Evolutionary conservation across 1,140 invertebrate genomes (phyloP).

Genomic region (Diorhabda sublineata): DNA sequence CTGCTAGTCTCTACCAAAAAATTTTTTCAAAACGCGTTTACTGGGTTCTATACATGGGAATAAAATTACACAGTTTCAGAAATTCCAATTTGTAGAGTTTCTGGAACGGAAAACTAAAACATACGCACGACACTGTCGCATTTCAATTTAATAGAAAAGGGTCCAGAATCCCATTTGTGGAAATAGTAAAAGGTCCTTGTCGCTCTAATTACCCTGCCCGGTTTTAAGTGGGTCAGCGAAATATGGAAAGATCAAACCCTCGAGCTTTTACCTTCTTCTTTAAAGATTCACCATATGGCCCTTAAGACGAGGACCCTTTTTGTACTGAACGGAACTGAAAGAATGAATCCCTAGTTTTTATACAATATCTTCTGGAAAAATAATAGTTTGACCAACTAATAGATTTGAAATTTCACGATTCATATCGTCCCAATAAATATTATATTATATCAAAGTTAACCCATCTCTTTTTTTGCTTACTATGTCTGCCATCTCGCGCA

Average conservation of each 20-base stretch:
- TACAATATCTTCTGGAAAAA: not conserved
- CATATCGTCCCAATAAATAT: too few relatives aligned
- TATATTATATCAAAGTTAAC: too few relatives aligned
- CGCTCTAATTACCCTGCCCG: constrained; percentile 18
- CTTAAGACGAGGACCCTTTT: not conserved
- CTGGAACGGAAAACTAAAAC: not conserved
- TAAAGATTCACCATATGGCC: constrained; percentile 15
- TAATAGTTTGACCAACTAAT: too few relatives aligned
- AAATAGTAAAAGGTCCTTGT: constrained; percentile 5
- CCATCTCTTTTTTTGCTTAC: too few relatives aligned
- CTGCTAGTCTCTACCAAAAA: too few relatives aligned
- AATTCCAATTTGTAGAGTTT: not conserved
- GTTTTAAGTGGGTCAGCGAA: constrained; percentile 20
- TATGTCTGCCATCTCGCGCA: too few relatives aligned
- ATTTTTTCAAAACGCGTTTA: too few relatives aligned
- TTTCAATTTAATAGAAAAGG: constrained; percentile 5
- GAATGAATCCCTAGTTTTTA: constrained; percentile 16
- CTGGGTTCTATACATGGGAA: too few relatives aligned
- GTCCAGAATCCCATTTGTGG: not conserved
- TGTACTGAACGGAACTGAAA: not conserved
- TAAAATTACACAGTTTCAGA: not conserved
- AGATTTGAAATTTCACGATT: too few relatives aligned
- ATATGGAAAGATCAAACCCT: not conserved
- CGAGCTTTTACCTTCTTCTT: constrained; percentile 8
- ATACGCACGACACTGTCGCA: not conserved